phyloP scores from a whole-genome alignment of 2,797 vertebrate genomes.

The Intellagama lesueurii region DNA sequence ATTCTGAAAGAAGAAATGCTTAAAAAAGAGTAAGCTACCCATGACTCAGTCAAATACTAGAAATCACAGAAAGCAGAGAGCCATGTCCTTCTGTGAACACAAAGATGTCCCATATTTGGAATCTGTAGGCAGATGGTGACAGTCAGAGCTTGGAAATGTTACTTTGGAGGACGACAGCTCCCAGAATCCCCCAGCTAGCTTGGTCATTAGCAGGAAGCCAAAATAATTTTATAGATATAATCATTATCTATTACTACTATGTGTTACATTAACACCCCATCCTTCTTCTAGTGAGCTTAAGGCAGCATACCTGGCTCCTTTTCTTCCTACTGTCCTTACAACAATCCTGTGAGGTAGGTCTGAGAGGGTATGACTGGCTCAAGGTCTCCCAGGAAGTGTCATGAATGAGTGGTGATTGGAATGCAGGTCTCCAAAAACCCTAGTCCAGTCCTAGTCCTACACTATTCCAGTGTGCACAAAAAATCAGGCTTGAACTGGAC shows the following conservation, averaged over 20 bases:
- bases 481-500: too few relatives aligned
- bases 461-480: too few relatives aligned
- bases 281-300: not conserved
- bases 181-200: too few relatives aligned
- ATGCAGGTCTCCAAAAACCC: too few relatives aligned
- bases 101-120: not conserved
- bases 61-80: not conserved
- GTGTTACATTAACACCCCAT: not conserved
- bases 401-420: too few relatives aligned
- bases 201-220: too few relatives aligned
- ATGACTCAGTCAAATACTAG: not conserved
- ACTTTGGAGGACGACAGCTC: too few relatives aligned
- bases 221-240: too few relatives aligned
- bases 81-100: not conserved
- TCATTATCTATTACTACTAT: not conserved
- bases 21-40: not conserved
- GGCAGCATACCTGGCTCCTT: not conserved
- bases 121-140: not conserved
- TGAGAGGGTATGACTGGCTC: not conserved
- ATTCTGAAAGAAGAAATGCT: too few relatives aligned
- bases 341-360: not conserved
- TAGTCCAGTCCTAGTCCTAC: too few relatives aligned
- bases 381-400: not conserved
- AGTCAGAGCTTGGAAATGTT: not conserved
- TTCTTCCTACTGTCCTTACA: not conserved